These are phyloP conservation scores for Hymenochirus boettgeri DNA, from an alignment of 2,113 vertebrate genomes.

Conservation along the genomic window DNA sequence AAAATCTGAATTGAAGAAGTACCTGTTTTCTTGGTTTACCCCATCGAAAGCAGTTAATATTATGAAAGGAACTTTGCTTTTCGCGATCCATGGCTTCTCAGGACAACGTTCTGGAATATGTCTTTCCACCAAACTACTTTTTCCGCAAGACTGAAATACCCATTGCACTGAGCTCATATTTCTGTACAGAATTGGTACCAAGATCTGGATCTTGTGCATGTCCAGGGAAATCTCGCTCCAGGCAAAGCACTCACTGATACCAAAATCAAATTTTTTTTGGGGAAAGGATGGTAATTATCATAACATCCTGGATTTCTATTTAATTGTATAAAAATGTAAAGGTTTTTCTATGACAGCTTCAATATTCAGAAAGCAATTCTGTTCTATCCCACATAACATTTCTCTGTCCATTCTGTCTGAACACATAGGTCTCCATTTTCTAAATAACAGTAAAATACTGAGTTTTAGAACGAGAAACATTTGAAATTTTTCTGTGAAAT, in stretches of 20 bases:
- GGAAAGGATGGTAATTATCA: constrained; percentile 63
- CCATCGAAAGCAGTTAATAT: constrained; percentile 66
- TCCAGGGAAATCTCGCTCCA: constrained; percentile 55
- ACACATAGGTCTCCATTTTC: constrained; percentile 57
- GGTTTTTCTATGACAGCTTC: constrained; percentile 68
- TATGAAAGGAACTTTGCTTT: constrained; percentile 47
- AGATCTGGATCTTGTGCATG: constrained; percentile 57
- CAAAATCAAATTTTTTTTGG: constrained; percentile 47
- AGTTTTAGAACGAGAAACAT: constrained; percentile 42
- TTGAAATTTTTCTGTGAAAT: constrained; percentile 45
- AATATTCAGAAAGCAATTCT: constrained; percentile 58
- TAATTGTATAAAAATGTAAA: constrained; percentile 62
- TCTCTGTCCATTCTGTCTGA: constrained; percentile 61
- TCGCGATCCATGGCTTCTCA: constrained; percentile 66
- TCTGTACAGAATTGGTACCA: constrained; percentile 62
- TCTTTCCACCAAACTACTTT: constrained; percentile 54
- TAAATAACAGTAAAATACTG: constrained; percentile 42
- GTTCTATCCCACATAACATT: constrained; percentile 38
- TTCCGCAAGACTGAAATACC: constrained; percentile 56
- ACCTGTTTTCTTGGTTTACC: constrained; percentile 60
- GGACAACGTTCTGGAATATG: constrained; percentile 56
- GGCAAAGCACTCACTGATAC: constrained; percentile 56
- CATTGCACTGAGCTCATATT: constrained; percentile 58
- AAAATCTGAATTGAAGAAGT: constrained; percentile 56
- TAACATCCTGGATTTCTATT: constrained; percentile 64